Percentiles rank a stretch among this genome's conserved stretches.
Conservation (phyloP, 2,113 vertebrate genomes). For the Vicugna pacos region DNA sequence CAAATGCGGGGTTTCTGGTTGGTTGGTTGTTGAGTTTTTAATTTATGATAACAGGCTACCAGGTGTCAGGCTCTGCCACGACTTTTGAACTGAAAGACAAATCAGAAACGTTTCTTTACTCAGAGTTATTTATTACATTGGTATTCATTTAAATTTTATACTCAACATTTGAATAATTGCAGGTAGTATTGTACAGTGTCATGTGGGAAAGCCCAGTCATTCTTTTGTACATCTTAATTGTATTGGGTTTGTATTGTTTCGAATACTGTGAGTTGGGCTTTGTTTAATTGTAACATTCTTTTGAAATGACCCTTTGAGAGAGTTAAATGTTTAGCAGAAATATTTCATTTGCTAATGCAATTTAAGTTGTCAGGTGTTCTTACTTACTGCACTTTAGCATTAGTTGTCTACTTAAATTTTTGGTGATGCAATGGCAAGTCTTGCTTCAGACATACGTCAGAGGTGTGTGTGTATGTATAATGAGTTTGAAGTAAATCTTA, state of each 20-base stretch:
- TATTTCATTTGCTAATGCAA: neutral
- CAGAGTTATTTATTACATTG: neutral
- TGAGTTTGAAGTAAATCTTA: neutral
- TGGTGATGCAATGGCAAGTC: neutral
- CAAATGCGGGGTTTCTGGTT: neutral
- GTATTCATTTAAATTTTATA: slow-evolving; percentile 8
- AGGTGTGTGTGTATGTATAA: neutral
- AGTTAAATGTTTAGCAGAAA: neutral
- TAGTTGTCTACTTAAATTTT: slow-evolving; percentile 7
- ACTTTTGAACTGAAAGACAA: slow-evolving; percentile 13
- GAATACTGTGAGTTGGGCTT: neutral
- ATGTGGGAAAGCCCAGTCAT: neutral
- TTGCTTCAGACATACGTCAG: neutral
- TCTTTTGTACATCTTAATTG: slow-evolving; percentile 4
- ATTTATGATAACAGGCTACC: slow-evolving; percentile 15
- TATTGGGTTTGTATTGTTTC: neutral
- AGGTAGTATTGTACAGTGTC: neutral
- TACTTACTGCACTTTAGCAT: neutral
- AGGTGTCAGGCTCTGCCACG: neutral
- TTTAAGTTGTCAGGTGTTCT: slow-evolving; percentile 36
- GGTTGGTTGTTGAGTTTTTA: neutral
- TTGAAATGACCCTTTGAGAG: slow-evolving; percentile 40
- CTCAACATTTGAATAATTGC: neutral
- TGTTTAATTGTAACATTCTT: neutral
- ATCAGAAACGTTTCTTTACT: slow-evolving; percentile 22